phyloP scores from a whole-genome alignment of 2,113 vertebrate species.

The Labrus mixtus region DNA sequence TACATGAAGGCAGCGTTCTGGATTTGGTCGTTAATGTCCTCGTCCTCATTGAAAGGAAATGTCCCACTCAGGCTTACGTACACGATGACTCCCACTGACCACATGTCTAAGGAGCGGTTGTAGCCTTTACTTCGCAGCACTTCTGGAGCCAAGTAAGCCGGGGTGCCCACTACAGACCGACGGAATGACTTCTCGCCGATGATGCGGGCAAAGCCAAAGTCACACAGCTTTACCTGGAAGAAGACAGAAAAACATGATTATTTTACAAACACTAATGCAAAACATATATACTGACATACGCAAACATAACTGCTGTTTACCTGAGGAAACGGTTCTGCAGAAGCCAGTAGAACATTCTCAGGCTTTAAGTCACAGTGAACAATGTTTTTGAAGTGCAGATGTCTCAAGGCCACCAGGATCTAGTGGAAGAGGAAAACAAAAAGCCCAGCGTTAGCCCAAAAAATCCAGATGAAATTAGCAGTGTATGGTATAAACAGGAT shows the following conservation, averaged over 20 bases:
- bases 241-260: not conserved
- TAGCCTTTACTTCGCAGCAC: slow-evolving; percentile 98
- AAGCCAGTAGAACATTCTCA: slow-evolving; percentile 97
- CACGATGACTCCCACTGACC: slow-evolving; percentile 97
- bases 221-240: slow-evolving; percentile 94
- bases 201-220: slow-evolving; percentile 98
- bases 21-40: slow-evolving; percentile 98
- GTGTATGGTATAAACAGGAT: slow-evolving; percentile 23
- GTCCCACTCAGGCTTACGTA: slow-evolving; percentile 98
- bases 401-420: slow-evolving; percentile 97
- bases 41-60: slow-evolving; percentile 98
- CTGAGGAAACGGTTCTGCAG: slow-evolving; percentile 97
- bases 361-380: slow-evolving; percentile 99
- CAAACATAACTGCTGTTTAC: slow-evolving; percentile 67
- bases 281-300: not conserved
- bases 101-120: slow-evolving; percentile 98
- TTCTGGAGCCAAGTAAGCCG: slow-evolving; percentile 95
- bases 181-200: slow-evolving; percentile 98
- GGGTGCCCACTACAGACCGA: slow-evolving; percentile 96
- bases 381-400: slow-evolving; percentile 99
- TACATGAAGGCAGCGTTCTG: slow-evolving; percentile 99
- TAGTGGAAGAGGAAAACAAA: slow-evolving; percentile 68
- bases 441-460: slow-evolving; percentile 11
- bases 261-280: no score
- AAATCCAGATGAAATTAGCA: slow-evolving; percentile 8